Conservation (phyloP, 1,140 invertebrate genomes). For the Ladona fulva region DNA sequence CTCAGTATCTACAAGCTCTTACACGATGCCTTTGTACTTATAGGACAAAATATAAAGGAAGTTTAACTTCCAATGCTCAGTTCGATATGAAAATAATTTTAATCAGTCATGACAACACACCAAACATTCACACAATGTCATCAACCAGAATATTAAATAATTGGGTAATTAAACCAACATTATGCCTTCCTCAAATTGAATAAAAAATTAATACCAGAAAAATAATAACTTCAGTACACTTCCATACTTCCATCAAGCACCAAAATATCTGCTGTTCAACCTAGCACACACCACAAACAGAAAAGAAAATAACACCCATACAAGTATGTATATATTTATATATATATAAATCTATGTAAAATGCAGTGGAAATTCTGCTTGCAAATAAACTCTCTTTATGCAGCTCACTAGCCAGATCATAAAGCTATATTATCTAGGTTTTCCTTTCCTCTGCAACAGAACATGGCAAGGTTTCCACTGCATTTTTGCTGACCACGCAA, state of each 20-base stretch:
- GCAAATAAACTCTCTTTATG: background rate
- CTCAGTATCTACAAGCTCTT: slow-evolving; percentile 4
- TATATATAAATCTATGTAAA: background rate
- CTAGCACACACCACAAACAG: background rate
- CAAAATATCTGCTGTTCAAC: background rate
- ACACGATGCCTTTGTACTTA: slow-evolving; percentile 5
- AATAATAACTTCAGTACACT: too few species aligned
- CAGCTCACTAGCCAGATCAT: background rate
- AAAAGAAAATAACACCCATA: background rate
- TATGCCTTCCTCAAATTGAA: too few species aligned
- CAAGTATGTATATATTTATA: background rate
- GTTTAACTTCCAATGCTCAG: background rate
- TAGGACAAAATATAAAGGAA: slow-evolving; percentile 7
- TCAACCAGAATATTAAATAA: background rate
- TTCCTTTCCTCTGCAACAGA: background rate
- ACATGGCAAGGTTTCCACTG: background rate
- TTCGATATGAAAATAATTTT: slow-evolving; percentile 9
- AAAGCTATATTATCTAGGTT: background rate
- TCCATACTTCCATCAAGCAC: background rate
- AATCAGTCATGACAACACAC: slow-evolving; percentile 1
- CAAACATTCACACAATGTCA: slow-evolving; percentile 6
- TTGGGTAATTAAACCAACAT: background rate
- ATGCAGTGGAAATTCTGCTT: slow-evolving; percentile 4
- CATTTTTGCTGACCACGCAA: background rate
- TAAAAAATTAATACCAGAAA: background rate